phyloP scores from a whole-genome alignment of 2,113 vertebrate genomes.

The Perognathus longimembris region DNA sequence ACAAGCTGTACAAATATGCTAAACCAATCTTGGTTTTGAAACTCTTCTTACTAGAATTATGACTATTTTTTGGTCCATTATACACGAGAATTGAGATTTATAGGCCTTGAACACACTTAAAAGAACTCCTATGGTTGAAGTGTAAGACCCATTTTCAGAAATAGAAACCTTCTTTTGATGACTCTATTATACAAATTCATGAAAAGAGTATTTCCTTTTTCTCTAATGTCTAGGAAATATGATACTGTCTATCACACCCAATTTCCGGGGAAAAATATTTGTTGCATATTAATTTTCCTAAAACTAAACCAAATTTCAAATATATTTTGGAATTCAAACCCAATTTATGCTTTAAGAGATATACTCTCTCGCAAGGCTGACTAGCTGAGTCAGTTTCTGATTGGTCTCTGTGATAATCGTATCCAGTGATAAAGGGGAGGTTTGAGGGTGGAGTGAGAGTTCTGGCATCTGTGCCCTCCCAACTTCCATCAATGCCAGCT shows the following conservation, averaged over 20 bases:
- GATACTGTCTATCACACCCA: not conserved
- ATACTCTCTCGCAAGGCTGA: not conserved
- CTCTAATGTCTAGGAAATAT: not conserved
- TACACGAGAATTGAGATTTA: conserved; percentile 65
- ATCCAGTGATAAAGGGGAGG: not conserved
- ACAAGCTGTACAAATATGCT: conserved; percentile 78
- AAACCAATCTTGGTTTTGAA: conserved; percentile 65
- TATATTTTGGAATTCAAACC: conserved; percentile 18
- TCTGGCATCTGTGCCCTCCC: not conserved
- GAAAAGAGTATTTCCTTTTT: conserved; percentile 63
- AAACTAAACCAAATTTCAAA: not conserved
- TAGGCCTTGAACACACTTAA: conserved; percentile 75
- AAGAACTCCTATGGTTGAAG: conserved; percentile 77
- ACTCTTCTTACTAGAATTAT: conserved; percentile 67
- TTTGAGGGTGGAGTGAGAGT: too few species aligned
- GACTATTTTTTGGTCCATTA: conserved; percentile 72
- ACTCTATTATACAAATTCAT: conserved; percentile 73
- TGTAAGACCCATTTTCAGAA: conserved; percentile 36
- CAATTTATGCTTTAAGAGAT: not conserved
- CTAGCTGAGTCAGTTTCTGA: not conserved
- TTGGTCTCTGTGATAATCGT: not conserved
- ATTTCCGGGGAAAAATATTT: not conserved
- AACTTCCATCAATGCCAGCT: not conserved
- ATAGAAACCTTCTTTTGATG: conserved; percentile 68
- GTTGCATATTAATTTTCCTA: not conserved